Conservation (phyloP, 2,113 vertebrate species). For the Urocolius indicus region DNA sequence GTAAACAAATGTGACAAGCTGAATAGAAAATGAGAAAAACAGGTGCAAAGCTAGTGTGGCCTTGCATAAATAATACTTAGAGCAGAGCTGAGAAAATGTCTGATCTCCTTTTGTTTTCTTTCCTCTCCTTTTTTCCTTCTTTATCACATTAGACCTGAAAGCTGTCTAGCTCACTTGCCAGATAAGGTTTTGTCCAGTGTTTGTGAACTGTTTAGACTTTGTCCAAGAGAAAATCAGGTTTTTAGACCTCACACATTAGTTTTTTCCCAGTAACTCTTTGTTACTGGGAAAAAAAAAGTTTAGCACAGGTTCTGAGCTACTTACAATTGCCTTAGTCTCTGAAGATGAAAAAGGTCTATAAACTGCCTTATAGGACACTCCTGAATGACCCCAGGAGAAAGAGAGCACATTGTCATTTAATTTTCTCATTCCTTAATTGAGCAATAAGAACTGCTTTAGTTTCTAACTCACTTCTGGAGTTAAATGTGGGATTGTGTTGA, state of each 20-base stretch:
- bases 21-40: slow-evolving; percentile 55
- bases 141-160: not conserved
- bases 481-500: fast-evolving
- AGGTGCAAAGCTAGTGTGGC: slow-evolving; percentile 19
- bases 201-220: not conserved
- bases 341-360: not conserved
- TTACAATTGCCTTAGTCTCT: not conserved
- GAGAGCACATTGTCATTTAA: not conserved
- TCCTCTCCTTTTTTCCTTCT: not conserved
- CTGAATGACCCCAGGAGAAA: not conserved
- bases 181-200: not conserved
- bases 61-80: slow-evolving; percentile 19
- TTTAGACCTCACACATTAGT: not conserved
- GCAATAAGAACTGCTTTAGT: not conserved
- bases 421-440: not conserved
- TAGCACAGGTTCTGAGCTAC: not conserved
- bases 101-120: not conserved
- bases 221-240: not conserved
- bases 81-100: not conserved
- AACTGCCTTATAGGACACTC: not conserved
- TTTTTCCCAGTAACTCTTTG: too few relatives aligned
- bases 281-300: not conserved
- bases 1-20: slow-evolving; percentile 53
- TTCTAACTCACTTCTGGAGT: not conserved
- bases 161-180: not conserved